Conservation (phyloP, 2,113 vertebrate species). For the Pelecanoides urinatrix region DNA sequence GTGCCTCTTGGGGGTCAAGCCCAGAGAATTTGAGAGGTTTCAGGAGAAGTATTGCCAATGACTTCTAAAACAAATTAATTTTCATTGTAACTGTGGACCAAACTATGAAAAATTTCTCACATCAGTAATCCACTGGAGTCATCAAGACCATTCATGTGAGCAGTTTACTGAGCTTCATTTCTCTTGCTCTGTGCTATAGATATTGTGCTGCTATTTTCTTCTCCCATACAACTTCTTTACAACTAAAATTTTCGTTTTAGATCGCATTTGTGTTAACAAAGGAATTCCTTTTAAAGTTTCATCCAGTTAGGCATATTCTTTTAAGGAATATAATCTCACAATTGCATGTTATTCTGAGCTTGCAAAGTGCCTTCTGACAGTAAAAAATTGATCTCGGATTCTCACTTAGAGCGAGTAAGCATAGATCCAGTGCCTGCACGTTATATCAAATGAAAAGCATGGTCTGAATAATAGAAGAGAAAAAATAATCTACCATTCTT, state of each 20-base stretch:
- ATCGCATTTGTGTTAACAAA: background rate
- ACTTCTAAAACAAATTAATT: background rate
- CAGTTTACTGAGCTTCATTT: background rate
- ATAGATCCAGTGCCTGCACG: background rate
- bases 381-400: background rate
- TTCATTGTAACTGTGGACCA: background rate
- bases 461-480: background rate
- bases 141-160: background rate
- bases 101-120: background rate
- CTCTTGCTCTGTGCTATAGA: background rate
- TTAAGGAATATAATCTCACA: background rate
- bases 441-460: background rate
- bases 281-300: background rate
- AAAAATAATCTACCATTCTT: constrained; percentile 1
- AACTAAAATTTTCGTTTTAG: background rate
- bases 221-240: background rate
- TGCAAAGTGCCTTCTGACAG: background rate
- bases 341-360: background rate
- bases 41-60: background rate
- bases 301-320: background rate
- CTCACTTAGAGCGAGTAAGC: background rate
- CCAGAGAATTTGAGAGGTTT: background rate
- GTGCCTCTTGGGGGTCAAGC: background rate
- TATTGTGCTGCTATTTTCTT: background rate
- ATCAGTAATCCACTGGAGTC: background rate